A percentile compares a stretch with the other conserved stretches of the same genome.
These are phyloP conservation scores for Romanogobio albipinnatus DNA, from an alignment of 2,113 vertebrate species.

Conservation along the genomic window DNA sequence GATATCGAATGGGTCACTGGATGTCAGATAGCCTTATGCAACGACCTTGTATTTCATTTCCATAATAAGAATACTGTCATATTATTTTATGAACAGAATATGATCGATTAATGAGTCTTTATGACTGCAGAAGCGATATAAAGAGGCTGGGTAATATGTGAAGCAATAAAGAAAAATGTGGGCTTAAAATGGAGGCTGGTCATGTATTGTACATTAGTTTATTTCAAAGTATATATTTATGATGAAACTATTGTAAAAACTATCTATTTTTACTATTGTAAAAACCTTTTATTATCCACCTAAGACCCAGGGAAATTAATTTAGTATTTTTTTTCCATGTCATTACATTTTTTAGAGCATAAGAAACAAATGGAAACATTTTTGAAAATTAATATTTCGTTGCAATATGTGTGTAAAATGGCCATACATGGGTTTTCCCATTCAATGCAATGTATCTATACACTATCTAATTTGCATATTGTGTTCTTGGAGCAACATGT, in stretches of 20 bases:
- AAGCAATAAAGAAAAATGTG: background rate
- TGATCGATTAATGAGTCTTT: background rate
- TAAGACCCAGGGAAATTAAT: too few relatives aligned
- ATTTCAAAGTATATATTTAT: background rate
- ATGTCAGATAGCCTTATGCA: background rate
- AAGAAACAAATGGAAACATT: too few relatives aligned
- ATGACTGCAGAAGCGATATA: background rate
- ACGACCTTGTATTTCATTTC: conserved; percentile 22
- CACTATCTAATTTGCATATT: too few relatives aligned
- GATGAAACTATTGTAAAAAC: background rate
- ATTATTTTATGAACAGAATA: background rate
- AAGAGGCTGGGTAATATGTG: background rate
- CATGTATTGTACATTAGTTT: background rate
- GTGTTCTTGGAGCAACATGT: too few relatives aligned
- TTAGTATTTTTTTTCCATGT: too few relatives aligned
- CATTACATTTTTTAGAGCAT: too few relatives aligned
- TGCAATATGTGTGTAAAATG: too few relatives aligned
- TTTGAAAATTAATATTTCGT: too few relatives aligned
- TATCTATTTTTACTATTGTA: too few relatives aligned
- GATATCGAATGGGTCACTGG: background rate
- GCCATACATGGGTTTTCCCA: too few relatives aligned
- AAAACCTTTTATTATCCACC: background rate
- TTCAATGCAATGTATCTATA: too few relatives aligned
- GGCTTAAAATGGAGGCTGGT: too few relatives aligned
- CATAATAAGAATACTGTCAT: background rate